Base-by-base conservation (phyloP, 2,113 vertebrate genomes). In the Chionomys nivalis region DNA sequence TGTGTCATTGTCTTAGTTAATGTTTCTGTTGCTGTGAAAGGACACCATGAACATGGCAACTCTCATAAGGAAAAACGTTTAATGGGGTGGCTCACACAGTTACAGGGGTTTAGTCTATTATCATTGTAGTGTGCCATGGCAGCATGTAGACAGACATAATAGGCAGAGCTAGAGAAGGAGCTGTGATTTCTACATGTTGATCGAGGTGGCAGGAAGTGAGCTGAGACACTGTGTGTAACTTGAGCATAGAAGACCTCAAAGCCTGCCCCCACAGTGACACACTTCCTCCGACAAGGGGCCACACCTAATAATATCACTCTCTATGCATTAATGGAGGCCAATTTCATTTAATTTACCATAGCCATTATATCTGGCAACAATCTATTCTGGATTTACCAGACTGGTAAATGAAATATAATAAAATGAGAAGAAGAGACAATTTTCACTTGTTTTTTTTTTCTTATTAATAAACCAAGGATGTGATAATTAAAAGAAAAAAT, bases 401-500 rank as follows among this genome's bases (percentile, higher is more conserved):
- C 77, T 58, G 12, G 47, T 36, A 85, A 85, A 65, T 85, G 39
- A 39, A 39, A 52, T 73, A 47, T 24, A 86, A 93, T 42, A 83
- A 91, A 83, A n/a, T 4, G 5, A 17, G 39, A 26, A 24, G n/a
- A 23, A 44, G 52, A 12, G 44, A 72, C 75, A 31, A 79, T 49
- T 78, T 94, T 83, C 49, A 33, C 31, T 68, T 66, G 16, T 13
- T 24, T 79, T 86, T 79, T 86, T 73, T 89, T 90, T 66, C 5
- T 49, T 83, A 55, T 63, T 65, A 63, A 23, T 89, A 90, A 95
- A 78, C 3, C 58, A 96, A 94, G 23, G 0, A 83, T 11, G 10
- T 4, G 63, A 89, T 87, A 87, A 47, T 42, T 58, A 95, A 19
- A 95, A 95, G 8, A 70, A 9, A 88, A 91, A 93, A 83, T 66